Evolutionary conservation across 2,113 vertebrate genomes (phyloP).

Genomic region (Danionella cerebrum): DNA sequence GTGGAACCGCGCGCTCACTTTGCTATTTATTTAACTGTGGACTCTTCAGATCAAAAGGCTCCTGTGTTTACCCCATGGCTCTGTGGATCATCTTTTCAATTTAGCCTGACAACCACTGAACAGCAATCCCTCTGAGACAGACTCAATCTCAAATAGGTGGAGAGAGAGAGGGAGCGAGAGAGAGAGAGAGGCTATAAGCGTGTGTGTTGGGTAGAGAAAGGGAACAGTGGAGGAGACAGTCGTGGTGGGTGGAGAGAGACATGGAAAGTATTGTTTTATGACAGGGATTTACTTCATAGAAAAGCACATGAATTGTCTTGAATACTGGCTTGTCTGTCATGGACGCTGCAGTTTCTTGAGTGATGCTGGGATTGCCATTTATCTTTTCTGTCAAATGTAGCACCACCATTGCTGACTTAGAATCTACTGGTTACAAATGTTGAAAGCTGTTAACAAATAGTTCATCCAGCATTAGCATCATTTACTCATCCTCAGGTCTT

Average conservation of each 20-base stretch:
- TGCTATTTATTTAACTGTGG: slow-evolving; percentile 43
- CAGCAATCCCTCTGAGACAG: slow-evolving; percentile 36
- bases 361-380: not conserved
- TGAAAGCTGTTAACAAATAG: not conserved
- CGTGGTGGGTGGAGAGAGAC: slow-evolving; percentile 22
- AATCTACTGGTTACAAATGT: not conserved
- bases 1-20: slow-evolving; percentile 23
- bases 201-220: slow-evolving; percentile 12
- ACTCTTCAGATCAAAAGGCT: slow-evolving; percentile 46
- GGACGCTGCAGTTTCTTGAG: not conserved
- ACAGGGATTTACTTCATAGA: slow-evolving; percentile 25
- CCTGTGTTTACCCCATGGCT: slow-evolving; percentile 44
- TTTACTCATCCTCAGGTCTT: not conserved
- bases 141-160: slow-evolving; percentile 36
- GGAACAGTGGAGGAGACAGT: slow-evolving; percentile 14
- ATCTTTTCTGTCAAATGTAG: not conserved
- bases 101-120: slow-evolving; percentile 35
- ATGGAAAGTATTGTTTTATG: slow-evolving; percentile 20
- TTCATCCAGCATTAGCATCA: not conserved
- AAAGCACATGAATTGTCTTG: slow-evolving; percentile 17
- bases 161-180: slow-evolving; percentile 37
- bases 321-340: slow-evolving; percentile 15
- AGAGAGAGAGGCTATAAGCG: slow-evolving; percentile 28
- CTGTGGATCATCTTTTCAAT: slow-evolving; percentile 43
- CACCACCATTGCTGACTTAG: not conserved